These are phyloP conservation scores for Calliphora vicina DNA, from an alignment of 1,140 invertebrate species.

Conservation along the genomic window DNA sequence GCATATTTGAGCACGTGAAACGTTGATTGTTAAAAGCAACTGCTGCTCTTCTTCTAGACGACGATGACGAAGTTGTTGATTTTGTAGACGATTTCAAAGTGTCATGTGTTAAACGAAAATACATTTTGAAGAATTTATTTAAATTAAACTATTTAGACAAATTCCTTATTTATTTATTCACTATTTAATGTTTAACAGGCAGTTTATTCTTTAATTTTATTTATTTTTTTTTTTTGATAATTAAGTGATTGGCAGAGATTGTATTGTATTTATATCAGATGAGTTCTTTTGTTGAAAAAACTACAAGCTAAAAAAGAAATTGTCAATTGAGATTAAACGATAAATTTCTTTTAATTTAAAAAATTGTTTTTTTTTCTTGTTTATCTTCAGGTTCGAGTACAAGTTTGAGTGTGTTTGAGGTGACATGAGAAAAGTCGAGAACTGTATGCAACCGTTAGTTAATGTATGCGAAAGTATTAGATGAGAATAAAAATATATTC, in stretches of 20 bases:
- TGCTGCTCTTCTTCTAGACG: not conserved
- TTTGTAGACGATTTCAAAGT: not conserved
- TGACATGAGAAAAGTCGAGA: not conserved
- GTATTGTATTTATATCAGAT: not conserved
- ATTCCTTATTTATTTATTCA: not conserved
- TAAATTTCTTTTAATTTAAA: not conserved
- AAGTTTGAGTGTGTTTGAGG: not conserved
- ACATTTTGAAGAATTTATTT: not conserved
- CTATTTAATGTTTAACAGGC: not conserved
- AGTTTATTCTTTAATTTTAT: not conserved
- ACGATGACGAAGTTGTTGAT: not conserved
- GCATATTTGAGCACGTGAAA: not conserved
- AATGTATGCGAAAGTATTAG: not conserved
- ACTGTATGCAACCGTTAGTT: not conserved
- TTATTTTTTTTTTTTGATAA: not conserved
- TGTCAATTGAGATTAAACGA: not conserved
- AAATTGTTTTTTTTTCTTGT: not conserved
- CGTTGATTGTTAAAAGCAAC: not conserved
- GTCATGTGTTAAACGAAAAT: not conserved
- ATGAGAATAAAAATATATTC: not conserved
- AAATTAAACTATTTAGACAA: not conserved
- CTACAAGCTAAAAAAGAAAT: not conserved
- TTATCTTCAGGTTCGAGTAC: not conserved
- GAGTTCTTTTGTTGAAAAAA: not conserved
- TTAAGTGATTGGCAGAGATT: slow-evolving; percentile 1